These are phyloP conservation scores for Malurus leucopterus DNA, from an alignment of 2,797 vertebrate species.

Conservation along the genomic window DNA sequence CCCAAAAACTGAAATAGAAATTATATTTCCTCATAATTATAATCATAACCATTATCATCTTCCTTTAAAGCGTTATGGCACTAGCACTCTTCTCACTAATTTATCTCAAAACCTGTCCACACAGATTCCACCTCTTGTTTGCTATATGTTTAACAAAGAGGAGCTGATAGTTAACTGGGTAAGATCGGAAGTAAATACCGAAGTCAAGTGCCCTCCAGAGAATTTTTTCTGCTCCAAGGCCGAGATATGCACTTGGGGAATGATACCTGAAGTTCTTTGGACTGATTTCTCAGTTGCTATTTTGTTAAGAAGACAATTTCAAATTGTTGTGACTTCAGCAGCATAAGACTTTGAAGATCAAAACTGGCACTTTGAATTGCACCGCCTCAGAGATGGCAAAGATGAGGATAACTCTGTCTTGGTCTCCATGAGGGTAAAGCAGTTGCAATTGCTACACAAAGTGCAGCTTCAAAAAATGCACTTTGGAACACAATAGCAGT, in stretches of 20 bases:
- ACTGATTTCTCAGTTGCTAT: neutral
- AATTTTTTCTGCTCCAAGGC: neutral
- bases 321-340: neutral
- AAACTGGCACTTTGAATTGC: neutral
- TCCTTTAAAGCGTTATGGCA: neutral
- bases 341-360: neutral
- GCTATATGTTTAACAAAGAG: neutral
- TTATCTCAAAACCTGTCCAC: neutral
- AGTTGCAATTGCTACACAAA: neutral
- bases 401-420: neutral
- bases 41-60: neutral
- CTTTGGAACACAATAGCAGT: constrained; percentile 28
- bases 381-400: neutral
- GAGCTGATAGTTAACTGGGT: neutral
- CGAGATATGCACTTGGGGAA: neutral
- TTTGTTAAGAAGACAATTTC: neutral
- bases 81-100: neutral
- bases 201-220: constrained; percentile 15
- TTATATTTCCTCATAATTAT: neutral
- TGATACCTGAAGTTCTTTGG: neutral
- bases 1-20: neutral
- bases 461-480: neutral
- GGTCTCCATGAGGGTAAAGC: neutral
- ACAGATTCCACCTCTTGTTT: neutral
- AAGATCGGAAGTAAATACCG: constrained; percentile 1